These are phyloP conservation scores for Todus mexicanus DNA, from an alignment of 2,797 vertebrate species.

Conservation along the genomic window DNA sequence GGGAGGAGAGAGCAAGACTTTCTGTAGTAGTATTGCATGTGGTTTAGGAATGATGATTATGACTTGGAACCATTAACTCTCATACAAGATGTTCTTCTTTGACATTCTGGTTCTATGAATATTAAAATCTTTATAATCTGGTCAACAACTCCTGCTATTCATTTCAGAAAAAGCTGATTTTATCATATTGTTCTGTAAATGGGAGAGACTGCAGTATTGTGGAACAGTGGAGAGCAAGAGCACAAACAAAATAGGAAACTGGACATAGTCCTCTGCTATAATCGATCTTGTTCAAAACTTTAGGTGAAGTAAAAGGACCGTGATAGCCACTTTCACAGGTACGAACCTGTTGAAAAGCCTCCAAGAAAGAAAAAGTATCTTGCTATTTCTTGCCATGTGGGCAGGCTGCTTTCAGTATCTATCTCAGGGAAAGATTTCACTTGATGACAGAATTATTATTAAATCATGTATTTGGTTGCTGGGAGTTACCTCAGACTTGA, in stretches of 20 bases:
- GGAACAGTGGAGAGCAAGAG: not conserved
- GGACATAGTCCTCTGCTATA: not conserved
- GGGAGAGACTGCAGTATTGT: not conserved
- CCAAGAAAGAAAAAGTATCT: not conserved
- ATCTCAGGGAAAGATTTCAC: slow-evolving; percentile 6
- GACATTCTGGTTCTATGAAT: slow-evolving; percentile 51
- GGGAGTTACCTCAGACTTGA: slow-evolving; percentile 45
- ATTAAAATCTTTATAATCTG: slow-evolving; percentile 56
- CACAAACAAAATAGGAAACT: not conserved
- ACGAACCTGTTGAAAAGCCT: slow-evolving; percentile 12
- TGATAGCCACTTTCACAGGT: not conserved
- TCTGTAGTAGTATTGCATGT: not conserved
- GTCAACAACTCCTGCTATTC: slow-evolving; percentile 38
- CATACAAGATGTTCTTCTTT: slow-evolving; percentile 55
- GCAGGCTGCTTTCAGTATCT: slow-evolving; percentile 35
- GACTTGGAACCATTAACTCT: slow-evolving; percentile 46
- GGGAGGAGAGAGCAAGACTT: not conserved
- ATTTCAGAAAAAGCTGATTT: slow-evolving; percentile 1
- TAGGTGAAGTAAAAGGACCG: not conserved
- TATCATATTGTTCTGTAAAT: not conserved
- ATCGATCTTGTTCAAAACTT: not conserved
- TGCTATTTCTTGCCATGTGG: not conserved
- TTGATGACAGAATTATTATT: slow-evolving; percentile 61
- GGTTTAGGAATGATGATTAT: not conserved
- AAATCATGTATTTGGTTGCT: slow-evolving; percentile 39